phyloP scores from a whole-genome alignment of 2,113 vertebrate genomes.

The Lepus timidus region DNA sequence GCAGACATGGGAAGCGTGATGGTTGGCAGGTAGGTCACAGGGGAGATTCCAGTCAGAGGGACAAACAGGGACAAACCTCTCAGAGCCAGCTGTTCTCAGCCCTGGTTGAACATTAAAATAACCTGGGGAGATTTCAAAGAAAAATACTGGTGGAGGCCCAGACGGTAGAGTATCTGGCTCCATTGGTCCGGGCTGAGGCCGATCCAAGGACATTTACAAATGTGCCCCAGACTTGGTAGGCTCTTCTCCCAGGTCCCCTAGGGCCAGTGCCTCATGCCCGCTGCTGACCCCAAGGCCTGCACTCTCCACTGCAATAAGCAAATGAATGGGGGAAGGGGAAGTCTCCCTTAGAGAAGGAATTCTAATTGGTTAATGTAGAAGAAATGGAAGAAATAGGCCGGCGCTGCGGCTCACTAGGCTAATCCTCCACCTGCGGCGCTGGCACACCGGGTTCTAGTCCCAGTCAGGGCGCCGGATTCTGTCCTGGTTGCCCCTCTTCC shows the following conservation, averaged over 20 bases:
- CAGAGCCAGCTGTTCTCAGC: background rate
- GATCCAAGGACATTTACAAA: slow-evolving; percentile 26
- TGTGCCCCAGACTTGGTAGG: background rate
- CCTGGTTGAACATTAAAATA: background rate
- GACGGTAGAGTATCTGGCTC: background rate
- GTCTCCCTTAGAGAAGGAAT: background rate
- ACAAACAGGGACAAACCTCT: background rate
- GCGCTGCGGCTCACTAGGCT: no score
- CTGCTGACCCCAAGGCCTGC: no score
- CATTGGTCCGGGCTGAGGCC: background rate
- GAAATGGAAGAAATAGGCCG: background rate
- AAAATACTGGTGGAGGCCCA: background rate
- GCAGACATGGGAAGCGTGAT: background rate
- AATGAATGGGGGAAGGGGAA: background rate
- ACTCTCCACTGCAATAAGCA: background rate
- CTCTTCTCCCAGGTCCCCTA: no score
- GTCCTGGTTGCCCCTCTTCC: no score
- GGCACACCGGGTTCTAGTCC: no score
- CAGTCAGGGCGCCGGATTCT: no score
- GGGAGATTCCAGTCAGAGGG: background rate
- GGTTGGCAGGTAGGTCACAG: background rate
- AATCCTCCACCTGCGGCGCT: no score
- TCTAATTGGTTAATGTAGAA: background rate
- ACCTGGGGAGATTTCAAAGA: background rate
- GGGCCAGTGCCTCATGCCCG: no score